A percentile compares a stretch with the other conserved stretches of the same genome.
Conservation (phyloP, 23 tunicate species). For the Trididemnum nubilum region DNA sequence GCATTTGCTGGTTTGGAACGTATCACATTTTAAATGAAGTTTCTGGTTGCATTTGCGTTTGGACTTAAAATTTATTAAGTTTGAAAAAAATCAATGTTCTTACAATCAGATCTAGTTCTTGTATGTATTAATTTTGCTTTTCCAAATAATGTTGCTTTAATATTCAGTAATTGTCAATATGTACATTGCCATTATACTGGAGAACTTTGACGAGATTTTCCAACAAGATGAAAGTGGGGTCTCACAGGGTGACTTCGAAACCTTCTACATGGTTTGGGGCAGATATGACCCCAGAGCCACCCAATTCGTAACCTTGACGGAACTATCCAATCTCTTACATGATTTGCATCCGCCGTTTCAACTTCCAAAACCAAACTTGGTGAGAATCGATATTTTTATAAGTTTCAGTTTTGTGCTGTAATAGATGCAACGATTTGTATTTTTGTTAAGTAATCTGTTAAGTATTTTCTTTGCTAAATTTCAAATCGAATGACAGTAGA, state of each 20-base stretch:
- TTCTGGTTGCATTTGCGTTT: too few species aligned
- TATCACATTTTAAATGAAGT: too few species aligned
- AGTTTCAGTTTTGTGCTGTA: background rate
- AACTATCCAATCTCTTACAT: conserved; percentile 80
- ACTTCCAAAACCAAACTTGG: conserved; percentile 78
- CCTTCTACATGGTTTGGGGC: conserved; percentile 95
- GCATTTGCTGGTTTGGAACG: too few species aligned
- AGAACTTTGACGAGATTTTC: conserved; percentile 92
- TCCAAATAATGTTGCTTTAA: too few species aligned
- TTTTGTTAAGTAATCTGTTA: too few species aligned
- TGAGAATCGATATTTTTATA: background rate
- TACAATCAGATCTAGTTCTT: too few species aligned
- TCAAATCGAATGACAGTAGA: too few species aligned
- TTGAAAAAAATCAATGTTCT: too few species aligned
- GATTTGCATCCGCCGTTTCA: conserved; percentile 93
- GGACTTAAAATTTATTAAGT: too few species aligned
- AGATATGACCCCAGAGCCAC: conserved; percentile 93
- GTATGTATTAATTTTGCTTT: too few species aligned
- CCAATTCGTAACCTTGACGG: conserved; percentile 78
- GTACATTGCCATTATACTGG: conserved; percentile 96
- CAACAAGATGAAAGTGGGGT: conserved; percentile 92
- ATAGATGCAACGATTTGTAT: background rate
- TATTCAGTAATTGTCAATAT: conserved; percentile 93
- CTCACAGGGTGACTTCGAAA: conserved; percentile 87
- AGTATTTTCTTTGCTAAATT: too few species aligned